phyloP scores from a whole-genome alignment of 2,888 invertebrate species.

The Cryptocephalus primarius region DNA sequence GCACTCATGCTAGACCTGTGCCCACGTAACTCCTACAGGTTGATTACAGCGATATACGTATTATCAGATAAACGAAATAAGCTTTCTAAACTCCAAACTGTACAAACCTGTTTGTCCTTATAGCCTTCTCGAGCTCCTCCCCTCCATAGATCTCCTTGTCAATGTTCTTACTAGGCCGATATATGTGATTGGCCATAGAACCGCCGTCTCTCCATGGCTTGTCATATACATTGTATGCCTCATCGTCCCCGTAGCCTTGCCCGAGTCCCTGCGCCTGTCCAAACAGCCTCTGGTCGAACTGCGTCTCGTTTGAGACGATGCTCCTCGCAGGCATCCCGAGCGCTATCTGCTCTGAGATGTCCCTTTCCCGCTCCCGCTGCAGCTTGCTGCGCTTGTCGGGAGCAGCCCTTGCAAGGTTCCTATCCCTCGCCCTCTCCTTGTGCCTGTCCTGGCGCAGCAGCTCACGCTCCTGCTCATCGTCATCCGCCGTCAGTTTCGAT shows the following conservation, averaged over 20 bases:
- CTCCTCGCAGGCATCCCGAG: constrained; percentile 80
- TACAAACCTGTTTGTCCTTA: constrained; percentile 60
- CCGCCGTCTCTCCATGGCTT: constrained; percentile 93
- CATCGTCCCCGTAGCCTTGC: constrained; percentile 88
- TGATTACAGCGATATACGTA: too few species aligned
- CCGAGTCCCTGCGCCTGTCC: constrained; percentile 87
- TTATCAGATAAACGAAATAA: neutral
- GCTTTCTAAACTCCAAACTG: neutral
- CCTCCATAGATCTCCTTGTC: constrained; percentile 88
- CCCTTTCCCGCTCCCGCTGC: constrained; percentile 84
- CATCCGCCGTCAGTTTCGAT: constrained; percentile 29
- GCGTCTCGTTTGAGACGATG: constrained; percentile 57
- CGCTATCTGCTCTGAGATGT: constrained; percentile 97
- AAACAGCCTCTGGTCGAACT: constrained; percentile 93
- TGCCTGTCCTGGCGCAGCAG: constrained; percentile 79
- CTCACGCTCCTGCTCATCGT: constrained; percentile 73
- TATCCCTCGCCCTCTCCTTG: constrained; percentile 82
- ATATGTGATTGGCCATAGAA: constrained; percentile 78
- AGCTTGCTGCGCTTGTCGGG: constrained; percentile 88
- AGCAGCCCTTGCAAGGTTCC: constrained; percentile 86
- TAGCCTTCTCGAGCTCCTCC: constrained; percentile 78
- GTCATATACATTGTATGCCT: constrained; percentile 95
- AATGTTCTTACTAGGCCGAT: constrained; percentile 75
- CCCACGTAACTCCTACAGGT: too few species aligned
- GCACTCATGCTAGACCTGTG: too few species aligned